Evolutionary conservation across 1,140 invertebrate species (phyloP).

Genomic region (Archegozetes longisetosus): DNA sequence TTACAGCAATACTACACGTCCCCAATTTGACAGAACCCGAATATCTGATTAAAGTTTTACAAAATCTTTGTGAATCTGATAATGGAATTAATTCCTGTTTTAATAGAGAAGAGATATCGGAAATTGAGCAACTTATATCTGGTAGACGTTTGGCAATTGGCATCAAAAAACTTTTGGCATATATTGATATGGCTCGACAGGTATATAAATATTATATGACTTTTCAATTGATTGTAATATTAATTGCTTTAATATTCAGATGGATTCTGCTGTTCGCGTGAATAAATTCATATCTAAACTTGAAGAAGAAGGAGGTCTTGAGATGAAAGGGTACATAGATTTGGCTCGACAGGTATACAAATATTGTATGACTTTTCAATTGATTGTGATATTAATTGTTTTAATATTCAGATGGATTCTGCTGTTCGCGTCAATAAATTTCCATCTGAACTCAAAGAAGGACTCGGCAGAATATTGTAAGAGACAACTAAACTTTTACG

Average conservation of each 20-base stretch:
- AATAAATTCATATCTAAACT: constrained; percentile 78
- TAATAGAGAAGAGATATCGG: constrained; percentile 52
- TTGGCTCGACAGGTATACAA: constrained; percentile 54
- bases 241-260: too few relatives aligned
- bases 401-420: constrained; percentile 30
- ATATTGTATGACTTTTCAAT: constrained; percentile 2
- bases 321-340: constrained; percentile 67
- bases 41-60: constrained; percentile 54
- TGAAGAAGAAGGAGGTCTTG: too few relatives aligned
- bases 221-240: constrained; percentile 14
- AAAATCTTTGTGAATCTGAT: constrained; percentile 45
- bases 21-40: constrained; percentile 71
- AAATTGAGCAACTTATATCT: constrained; percentile 53
- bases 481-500: too few relatives aligned
- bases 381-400: constrained; percentile 16
- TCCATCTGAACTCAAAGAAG: constrained; percentile 78
- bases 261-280: constrained; percentile 42
- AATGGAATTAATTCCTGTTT: constrained; percentile 40
- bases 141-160: constrained; percentile 76
- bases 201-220: constrained; percentile 16
- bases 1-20: constrained; percentile 75
- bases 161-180: constrained; percentile 82
- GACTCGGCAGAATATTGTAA: too few relatives aligned
- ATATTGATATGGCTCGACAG: constrained; percentile 71
- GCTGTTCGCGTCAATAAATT: constrained; percentile 64